Conservation (phyloP, 1,140 invertebrate genomes). For the Tetramorium alpestre region DNA sequence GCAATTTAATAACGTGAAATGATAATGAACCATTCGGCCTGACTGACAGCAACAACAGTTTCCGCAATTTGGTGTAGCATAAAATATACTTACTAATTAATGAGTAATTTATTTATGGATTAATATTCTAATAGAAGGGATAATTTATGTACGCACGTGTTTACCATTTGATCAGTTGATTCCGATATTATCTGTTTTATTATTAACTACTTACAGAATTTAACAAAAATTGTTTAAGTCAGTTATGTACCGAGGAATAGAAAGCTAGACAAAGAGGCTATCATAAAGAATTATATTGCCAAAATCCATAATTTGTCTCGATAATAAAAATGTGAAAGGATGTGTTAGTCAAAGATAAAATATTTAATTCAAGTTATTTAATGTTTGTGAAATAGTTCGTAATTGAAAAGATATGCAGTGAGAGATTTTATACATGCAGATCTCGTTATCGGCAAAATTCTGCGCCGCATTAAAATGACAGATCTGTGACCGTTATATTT, state of each 20-base stretch:
- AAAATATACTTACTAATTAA: conserved; percentile 59
- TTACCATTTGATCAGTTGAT: conserved; percentile 53
- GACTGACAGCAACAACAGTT: conserved; percentile 38
- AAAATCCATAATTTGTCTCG: not conserved
- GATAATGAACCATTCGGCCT: conserved; percentile 44
- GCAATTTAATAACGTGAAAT: conserved; percentile 57
- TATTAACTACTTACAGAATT: conserved; percentile 20
- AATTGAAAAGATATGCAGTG: not conserved
- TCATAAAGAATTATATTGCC: not conserved
- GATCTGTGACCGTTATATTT: not conserved
- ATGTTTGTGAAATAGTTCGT: not conserved
- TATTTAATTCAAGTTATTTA: not conserved
- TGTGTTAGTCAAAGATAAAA: not conserved
- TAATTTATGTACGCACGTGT: conserved; percentile 38
- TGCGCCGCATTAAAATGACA: not conserved
- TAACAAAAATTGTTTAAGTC: not conserved
- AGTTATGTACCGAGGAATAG: not conserved
- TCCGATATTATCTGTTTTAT: conserved; percentile 27
- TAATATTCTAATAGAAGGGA: conserved; percentile 52
- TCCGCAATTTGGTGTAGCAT: conserved; percentile 45
- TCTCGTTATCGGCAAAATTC: not conserved
- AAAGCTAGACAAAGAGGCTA: not conserved
- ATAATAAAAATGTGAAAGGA: not conserved
- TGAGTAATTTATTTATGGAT: conserved; percentile 53
- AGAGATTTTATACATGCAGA: not conserved